These are phyloP conservation scores for Pangasius larnaudii DNA, from an alignment of 2,797 vertebrate species.

Conservation along the genomic window DNA sequence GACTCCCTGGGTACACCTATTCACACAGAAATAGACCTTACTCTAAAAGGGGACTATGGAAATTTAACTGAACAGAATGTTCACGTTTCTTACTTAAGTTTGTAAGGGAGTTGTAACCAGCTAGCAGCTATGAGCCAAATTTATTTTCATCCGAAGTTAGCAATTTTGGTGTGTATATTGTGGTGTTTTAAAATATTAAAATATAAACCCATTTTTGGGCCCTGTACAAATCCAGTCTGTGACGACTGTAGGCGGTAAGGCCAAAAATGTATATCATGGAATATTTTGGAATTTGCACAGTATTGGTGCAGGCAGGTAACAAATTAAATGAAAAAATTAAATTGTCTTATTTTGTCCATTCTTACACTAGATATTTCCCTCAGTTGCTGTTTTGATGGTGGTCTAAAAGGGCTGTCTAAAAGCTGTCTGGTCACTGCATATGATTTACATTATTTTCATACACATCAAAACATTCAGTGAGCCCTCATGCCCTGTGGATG, in stretches of 20 bases:
- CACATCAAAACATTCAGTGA: neutral
- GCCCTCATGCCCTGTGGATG: neutral
- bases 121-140: neutral
- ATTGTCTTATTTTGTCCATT: neutral
- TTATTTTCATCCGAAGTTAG: neutral
- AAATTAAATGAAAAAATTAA: neutral
- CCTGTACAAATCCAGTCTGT: neutral
- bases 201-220: neutral
- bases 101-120: neutral
- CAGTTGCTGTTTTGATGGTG: neutral
- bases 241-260: neutral
- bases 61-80: neutral
- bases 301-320: neutral
- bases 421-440: neutral
- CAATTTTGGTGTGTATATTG: neutral
- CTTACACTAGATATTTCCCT: neutral
- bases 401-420: neutral
- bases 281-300: neutral
- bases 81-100: neutral
- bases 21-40: conserved; percentile 26
- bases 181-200: neutral
- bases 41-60: neutral
- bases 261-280: neutral
- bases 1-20: conserved; percentile 86
- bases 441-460: neutral